phyloP scores from a whole-genome alignment of 1,140 invertebrate species.

The Chironomus tepperi region DNA sequence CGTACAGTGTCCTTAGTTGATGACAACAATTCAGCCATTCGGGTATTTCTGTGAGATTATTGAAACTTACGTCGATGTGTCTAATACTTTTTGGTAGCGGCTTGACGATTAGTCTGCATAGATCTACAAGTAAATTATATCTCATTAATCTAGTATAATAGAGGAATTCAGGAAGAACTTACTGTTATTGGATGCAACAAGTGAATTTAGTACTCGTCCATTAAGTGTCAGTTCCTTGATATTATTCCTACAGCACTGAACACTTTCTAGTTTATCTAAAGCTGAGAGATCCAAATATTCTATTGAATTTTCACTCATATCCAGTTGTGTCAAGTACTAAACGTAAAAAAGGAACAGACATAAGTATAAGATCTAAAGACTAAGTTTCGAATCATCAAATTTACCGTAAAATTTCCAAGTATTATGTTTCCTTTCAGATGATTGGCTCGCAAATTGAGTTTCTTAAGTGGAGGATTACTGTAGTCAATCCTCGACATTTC shows the following conservation, averaged over 20 bases:
- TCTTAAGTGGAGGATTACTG: slow-evolving; percentile 46
- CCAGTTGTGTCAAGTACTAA: slow-evolving; percentile 60
- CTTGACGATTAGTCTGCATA: slow-evolving; percentile 54
- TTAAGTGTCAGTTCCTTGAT: slow-evolving; percentile 58
- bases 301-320: slow-evolving; percentile 71
- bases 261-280: slow-evolving; percentile 55
- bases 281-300: slow-evolving; percentile 63
- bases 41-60: slow-evolving; percentile 61
- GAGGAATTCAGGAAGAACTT: slow-evolving; percentile 35
- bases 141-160: too few species aligned
- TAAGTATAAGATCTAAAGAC: slow-evolving; percentile 25
- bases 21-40: slow-evolving; percentile 68
- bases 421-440: slow-evolving; percentile 72
- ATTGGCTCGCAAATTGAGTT: slow-evolving; percentile 64
- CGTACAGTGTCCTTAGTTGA: slow-evolving; percentile 60
- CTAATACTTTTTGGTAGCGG: slow-evolving; percentile 57
- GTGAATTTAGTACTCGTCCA: slow-evolving; percentile 53
- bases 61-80: slow-evolving; percentile 68
- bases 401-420: slow-evolving; percentile 73
- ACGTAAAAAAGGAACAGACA: slow-evolving; percentile 31
- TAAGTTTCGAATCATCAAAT: slow-evolving; percentile 29
- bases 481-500: slow-evolving; percentile 25
- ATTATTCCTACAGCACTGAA: slow-evolving; percentile 62
- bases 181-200: slow-evolving; percentile 69
- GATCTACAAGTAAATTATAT: slow-evolving; percentile 46